Percentiles rank a stretch among this genome's conserved stretches.
These are phyloP conservation scores for Hirtodrosophila trivittata DNA, from an alignment of 2,888 invertebrate genomes.

Conservation along the genomic window DNA sequence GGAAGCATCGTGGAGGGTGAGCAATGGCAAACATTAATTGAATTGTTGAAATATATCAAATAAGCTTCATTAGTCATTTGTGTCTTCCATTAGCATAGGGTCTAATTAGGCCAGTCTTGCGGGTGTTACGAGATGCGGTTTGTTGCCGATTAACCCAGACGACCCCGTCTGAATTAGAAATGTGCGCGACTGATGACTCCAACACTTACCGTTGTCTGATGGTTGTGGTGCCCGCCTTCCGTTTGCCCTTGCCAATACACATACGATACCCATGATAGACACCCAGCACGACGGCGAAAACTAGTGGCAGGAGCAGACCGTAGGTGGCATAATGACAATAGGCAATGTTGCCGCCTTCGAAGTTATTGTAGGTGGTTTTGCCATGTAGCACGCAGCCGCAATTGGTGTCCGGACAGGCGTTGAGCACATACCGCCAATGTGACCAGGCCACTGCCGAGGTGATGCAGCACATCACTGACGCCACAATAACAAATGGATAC, in stretches of 20 bases:
- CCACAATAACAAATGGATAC: conserved; percentile 80
- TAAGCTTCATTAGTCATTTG: conserved; percentile 43
- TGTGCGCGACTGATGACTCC: conserved; percentile 5
- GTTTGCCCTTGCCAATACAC: conserved; percentile 86
- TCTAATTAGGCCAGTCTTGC: conserved; percentile 48
- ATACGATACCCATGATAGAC: conserved; percentile 89
- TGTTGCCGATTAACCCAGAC: conserved; percentile 62
- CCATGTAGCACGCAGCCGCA: conserved; percentile 89
- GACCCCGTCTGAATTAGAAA: conserved; percentile 60
- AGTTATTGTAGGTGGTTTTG: conserved; percentile 86
- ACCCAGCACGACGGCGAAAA: conserved; percentile 87
- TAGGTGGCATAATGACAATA: conserved; percentile 89
- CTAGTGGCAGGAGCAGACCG: conserved; percentile 87
- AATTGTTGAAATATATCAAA: conserved; percentile 26
- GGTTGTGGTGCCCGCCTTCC: conserved; percentile 81
- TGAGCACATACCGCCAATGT: conserved; percentile 88
- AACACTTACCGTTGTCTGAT: conserved; percentile 81
- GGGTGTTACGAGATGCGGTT: conserved; percentile 40
- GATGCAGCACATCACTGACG: conserved; percentile 81
- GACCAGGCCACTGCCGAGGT: conserved; percentile 87
- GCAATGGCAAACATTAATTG: conserved; percentile 44
- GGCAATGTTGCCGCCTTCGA: conserved; percentile 87
- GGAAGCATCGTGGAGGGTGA: conserved; percentile 11
- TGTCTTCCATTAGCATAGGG: conserved; percentile 62
- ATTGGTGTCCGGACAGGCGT: conserved; percentile 87